Base-by-base conservation (phyloP, 1,140 invertebrate species). In the Drosophila prosaltans region DNA sequence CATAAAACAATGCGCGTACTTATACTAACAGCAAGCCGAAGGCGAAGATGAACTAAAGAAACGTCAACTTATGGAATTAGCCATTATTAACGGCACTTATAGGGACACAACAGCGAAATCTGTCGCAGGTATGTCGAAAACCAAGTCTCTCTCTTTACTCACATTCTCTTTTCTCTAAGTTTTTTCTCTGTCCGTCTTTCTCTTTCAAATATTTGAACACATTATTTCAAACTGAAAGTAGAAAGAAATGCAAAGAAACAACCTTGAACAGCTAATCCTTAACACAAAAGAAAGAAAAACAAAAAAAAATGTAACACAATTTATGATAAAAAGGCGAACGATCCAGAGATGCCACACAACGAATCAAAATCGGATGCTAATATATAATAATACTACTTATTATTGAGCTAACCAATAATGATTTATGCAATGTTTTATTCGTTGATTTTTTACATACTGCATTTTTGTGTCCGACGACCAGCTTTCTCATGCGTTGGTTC, bases 11-110 rank as follows among this genome's bases (percentile, higher is more conserved):
- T 48, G 72, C 66, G 70, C 68, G 64, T 68, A 78, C 63, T 80
- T 57, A 77, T 90, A 92, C 91, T 92, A 92, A 84, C 93, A 96
- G 95, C 95, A 99, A 98, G 98, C 98, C 69, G 98, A 99, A 93
- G 99, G 99, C 60, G 98, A 99, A 94, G 99, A 99, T 94, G 98
- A 99, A 93, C 94, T 99, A 82, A 99, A 99, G 95, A 99, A 99
- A 93, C 96, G 98, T 92, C 99, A 99, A 93, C 94, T 99, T 60
- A 99, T 99, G 98, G 99, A 99, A 94, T 94, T 99, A 92, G 99
- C 99, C 81, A 99, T 99, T 80, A 99, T 99, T 89, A 99, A 99
- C 92, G 99, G 99, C 90, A 99, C 99, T 40, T 99, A 99, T 94
- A 95, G 98, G 93, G 98, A 99, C 93, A 98, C 97, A 54, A 97